phyloP scores from a whole-genome alignment of 2,888 invertebrate species.

The Ernsta delagoae region DNA sequence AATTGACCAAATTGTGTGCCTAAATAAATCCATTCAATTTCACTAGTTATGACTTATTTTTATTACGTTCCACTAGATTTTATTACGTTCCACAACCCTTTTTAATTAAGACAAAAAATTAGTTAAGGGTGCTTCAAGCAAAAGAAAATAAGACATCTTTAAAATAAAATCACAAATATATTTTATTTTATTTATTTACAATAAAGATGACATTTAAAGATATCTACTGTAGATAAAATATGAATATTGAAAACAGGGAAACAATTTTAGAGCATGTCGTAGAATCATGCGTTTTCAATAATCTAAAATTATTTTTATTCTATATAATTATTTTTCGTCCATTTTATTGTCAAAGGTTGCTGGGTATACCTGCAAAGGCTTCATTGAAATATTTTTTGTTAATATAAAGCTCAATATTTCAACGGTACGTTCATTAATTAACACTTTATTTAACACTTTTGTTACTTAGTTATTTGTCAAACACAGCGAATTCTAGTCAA shows the following conservation, averaged over 20 bases:
- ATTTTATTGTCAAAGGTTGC: slow-evolving; percentile 66
- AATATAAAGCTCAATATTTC: slow-evolving; percentile 42
- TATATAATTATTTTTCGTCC: slow-evolving; percentile 38
- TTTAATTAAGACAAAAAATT: no score
- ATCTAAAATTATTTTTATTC: slow-evolving; percentile 23
- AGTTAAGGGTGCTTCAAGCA: no score
- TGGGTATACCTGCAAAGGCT: slow-evolving; percentile 22
- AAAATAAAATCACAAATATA: slow-evolving; percentile 51
- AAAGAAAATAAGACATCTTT: no score
- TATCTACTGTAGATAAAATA: slow-evolving; percentile 50
- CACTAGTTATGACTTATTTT: no score
- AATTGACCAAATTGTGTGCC: no score
- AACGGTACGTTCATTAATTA: no score
- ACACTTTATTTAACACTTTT: not conserved
- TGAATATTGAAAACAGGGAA: slow-evolving; percentile 27
- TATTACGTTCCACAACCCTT: no score
- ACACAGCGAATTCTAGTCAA: slow-evolving; percentile 77
- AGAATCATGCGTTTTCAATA: slow-evolving; percentile 3
- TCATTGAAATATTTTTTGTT: slow-evolving; percentile 29
- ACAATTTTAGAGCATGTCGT: slow-evolving; percentile 6
- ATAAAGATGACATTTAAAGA: slow-evolving; percentile 63
- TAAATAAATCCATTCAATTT: no score
- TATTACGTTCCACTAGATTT: no score
- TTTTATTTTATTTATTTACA: slow-evolving; percentile 71
- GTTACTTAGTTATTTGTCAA: slow-evolving; percentile 74